Evolutionary conservation across 2,113 vertebrate genomes (phyloP).

Genomic region (Hemibagrus wyckioides): DNA sequence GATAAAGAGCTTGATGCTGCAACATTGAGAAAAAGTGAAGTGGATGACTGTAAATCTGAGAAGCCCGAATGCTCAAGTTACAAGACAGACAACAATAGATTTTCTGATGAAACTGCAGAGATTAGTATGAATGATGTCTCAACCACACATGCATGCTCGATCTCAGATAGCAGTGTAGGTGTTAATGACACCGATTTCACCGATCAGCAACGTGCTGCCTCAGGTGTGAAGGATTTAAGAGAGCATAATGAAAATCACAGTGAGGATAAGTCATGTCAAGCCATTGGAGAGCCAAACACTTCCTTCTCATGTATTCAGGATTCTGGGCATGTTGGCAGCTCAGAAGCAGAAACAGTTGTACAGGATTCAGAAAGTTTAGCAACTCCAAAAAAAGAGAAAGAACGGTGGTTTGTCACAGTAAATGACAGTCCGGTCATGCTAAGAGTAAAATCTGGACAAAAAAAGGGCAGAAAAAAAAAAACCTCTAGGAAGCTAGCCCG

Average conservation of each 20-base stretch:
- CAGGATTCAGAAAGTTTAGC: constrained; percentile 7
- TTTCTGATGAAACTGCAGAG: background rate
- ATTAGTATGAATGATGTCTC: background rate
- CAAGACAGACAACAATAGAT: background rate
- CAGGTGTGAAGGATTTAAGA: background rate
- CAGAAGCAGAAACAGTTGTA: constrained; percentile 21
- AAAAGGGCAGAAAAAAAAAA: constrained; percentile 68
- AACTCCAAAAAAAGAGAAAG: constrained; percentile 61
- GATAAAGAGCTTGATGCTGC: background rate
- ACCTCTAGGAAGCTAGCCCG: constrained; percentile 8
- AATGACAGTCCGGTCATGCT: constrained; percentile 54
- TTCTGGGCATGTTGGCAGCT: constrained; percentile 20
- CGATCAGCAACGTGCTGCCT: background rate
- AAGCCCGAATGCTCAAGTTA: background rate
- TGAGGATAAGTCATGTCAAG: constrained; percentile 1
- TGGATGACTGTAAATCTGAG: background rate
- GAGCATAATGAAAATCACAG: background rate
- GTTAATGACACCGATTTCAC: background rate
- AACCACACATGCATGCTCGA: background rate
- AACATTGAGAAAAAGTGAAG: constrained; percentile 1
- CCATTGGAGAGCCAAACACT: background rate
- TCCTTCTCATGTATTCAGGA: constrained; percentile 1
- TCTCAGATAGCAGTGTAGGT: background rate
- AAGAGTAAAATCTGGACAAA: constrained; percentile 52
- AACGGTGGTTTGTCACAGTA: constrained; percentile 75